A percentile compares a stretch with the other conserved stretches of the same genome.
Evolutionary conservation across 2,888 invertebrate species (phyloP).

Genomic region (Agrochola circellaris): DNA sequence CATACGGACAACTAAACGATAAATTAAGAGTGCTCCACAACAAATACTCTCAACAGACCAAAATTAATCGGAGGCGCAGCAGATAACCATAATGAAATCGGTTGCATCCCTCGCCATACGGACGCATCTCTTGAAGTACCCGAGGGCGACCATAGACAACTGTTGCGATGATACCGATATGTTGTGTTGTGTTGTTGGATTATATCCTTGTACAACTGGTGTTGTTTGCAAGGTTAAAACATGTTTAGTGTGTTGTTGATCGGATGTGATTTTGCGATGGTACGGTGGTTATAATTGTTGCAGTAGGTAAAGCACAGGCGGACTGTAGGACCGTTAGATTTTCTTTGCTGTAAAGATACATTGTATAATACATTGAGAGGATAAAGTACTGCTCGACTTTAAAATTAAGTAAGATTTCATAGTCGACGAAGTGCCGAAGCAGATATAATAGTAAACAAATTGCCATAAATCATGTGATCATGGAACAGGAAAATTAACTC

Average conservation of each 20-base stretch:
- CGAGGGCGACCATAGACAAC: conserved; percentile 73
- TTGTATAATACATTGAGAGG: not conserved
- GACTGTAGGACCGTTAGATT: not conserved
- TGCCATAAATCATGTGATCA: not conserved
- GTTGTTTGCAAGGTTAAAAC: conserved; percentile 60
- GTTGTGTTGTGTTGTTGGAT: conserved; percentile 71
- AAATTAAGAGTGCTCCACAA: conserved; percentile 60
- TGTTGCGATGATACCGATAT: conserved; percentile 82
- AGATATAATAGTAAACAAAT: not conserved
- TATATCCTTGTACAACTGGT: conserved; percentile 68
- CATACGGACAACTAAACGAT: conserved; percentile 56
- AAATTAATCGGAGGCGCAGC: conserved; percentile 69
- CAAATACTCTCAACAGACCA: conserved; percentile 48
- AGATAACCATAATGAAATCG: conserved; percentile 80
- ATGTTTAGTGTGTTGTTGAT: conserved; percentile 30
- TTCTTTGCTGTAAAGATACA: not conserved
- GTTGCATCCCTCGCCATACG: conserved; percentile 74
- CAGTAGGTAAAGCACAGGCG: not conserved
- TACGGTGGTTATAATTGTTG: not conserved
- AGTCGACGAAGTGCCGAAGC: not conserved
- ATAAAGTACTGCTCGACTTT: not conserved
- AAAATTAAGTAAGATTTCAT: not conserved
- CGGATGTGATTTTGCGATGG: conserved; percentile 3
- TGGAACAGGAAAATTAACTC: too few relatives aligned
- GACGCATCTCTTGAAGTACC: conserved; percentile 54